Evolutionary conservation across 2,888 invertebrate species (phyloP), one percentile per base, ranked within the genome.

Genomic region (Pachycephus smyrnensis): DNA sequence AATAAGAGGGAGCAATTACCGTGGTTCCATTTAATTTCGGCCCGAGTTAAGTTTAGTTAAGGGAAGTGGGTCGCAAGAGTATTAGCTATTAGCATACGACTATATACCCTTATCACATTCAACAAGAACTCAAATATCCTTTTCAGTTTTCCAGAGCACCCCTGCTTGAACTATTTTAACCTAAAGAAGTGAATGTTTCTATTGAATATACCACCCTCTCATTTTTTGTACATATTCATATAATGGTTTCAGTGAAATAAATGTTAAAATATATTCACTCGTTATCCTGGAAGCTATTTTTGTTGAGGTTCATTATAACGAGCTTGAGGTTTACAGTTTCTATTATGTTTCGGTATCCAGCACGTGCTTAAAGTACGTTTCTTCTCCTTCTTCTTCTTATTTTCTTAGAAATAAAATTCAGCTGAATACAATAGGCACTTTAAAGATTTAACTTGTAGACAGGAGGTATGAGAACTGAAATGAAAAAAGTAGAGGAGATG

Each of bases 1-100:
- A 85, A 84, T 86, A 84, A 84, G 83, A 82, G 85, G 80, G 80
- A 68, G 85, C 86, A 87, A 87, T 87, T 87, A 87, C 84, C 79
- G 77, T 76, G 83, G 80, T 84, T 81, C 83, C 84, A 83, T 84
- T 86, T 84, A 82, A 83, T 87, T 86, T 86, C 68, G 77, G 71
- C 75, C 76, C 33, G 15, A 75, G 75, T 31, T 80, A 40, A 71
- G 73, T 78, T 35, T 37, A 40, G 69, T 32, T 33, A 36, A 75
- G 69, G 69, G 69, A 78, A 78, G 68, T 80, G 69, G 68, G 78
- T 78, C 80, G 73, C 76, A 78, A 73, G 33, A 76, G 80, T 76
- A 76, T 78, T 78, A 76, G 76, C 78, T 75, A 80, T 80, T 80
- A 76, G 75, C 78, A 73, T 76, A 75, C 31, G 75, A 74, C 74